Conservation (phyloP, 2,113 vertebrate species). For the Phaethon lepturus region DNA sequence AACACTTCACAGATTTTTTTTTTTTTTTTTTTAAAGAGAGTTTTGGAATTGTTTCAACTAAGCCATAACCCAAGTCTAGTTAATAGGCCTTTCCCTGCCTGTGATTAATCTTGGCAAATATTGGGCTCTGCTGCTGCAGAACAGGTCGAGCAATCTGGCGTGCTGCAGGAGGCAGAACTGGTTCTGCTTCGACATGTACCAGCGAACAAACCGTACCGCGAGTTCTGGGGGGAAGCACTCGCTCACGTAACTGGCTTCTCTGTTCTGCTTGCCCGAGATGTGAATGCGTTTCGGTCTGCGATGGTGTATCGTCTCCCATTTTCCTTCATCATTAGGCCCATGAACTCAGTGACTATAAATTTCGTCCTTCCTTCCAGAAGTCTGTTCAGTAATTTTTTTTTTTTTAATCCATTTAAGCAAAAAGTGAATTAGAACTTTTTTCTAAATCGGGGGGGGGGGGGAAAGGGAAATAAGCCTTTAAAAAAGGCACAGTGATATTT, state of each 20-base stretch:
- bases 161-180: neutral
- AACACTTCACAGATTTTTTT: neutral
- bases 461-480: neutral
- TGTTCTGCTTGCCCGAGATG: rapidly evolving
- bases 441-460: neutral
- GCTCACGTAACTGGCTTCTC: neutral
- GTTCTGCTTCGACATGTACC: neutral
- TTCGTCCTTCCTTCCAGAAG: neutral
- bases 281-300: rapidly evolving
- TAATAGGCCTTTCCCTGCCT: neutral
- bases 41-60: neutral
- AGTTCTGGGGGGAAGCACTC: neutral
- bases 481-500: neutral
- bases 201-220: neutral
- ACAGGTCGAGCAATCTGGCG: neutral
- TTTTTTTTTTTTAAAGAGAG: neutral
- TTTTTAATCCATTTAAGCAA: neutral
- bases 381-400: neutral
- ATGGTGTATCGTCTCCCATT: neutral
- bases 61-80: neutral
- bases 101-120: neutral
- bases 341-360: neutral
- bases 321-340: neutral
- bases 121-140: neutral
- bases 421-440: neutral